Conservation (phyloP, 2,113 vertebrate genomes). For the Pteropus alecto region DNA sequence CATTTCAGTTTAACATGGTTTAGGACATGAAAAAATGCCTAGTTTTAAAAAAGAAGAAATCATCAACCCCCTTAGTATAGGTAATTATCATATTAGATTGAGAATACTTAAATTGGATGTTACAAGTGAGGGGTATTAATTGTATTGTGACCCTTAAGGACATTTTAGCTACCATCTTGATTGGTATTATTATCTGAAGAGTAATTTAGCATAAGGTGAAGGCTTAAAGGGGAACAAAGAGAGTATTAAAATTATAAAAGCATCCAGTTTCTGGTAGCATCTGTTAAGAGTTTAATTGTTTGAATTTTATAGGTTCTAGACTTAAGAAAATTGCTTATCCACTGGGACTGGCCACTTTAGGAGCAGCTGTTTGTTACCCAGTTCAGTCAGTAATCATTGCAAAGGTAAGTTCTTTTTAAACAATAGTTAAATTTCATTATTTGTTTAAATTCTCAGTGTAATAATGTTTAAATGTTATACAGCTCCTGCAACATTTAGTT, state of each 20-base stretch:
- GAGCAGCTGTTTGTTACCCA: slow-evolving; percentile 91
- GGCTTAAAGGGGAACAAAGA: slow-evolving; percentile 18
- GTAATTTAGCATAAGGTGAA: slow-evolving; percentile 29
- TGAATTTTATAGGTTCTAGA: slow-evolving; percentile 85
- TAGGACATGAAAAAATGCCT: slow-evolving; percentile 12
- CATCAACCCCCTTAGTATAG: slow-evolving; percentile 7
- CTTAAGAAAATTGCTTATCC: slow-evolving; percentile 89
- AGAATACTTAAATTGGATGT: slow-evolving; percentile 47
- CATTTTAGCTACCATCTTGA: slow-evolving; percentile 44
- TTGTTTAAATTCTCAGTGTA: slow-evolving; percentile 14
- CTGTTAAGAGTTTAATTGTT: slow-evolving; percentile 53
- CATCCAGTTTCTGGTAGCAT: slow-evolving; percentile 28
- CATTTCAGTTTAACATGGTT: slow-evolving; percentile 46
- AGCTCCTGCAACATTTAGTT: slow-evolving; percentile 20
- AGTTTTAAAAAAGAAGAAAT: slow-evolving; percentile 52
- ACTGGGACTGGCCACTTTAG: slow-evolving; percentile 85
- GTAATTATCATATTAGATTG: slow-evolving; percentile 28
- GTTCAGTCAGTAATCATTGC: slow-evolving; percentile 87
- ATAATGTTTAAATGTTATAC: slow-evolving; percentile 12
- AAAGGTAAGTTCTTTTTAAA: slow-evolving; percentile 85
- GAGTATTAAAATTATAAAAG: not conserved
- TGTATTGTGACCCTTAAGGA: slow-evolving; percentile 44
- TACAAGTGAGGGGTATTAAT: slow-evolving; percentile 27
- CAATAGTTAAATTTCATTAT: slow-evolving; percentile 14
- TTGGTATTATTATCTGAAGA: slow-evolving; percentile 33